Base-by-base conservation (phyloP, 2,797 vertebrate genomes). In the Cephalopachus bancanus region DNA sequence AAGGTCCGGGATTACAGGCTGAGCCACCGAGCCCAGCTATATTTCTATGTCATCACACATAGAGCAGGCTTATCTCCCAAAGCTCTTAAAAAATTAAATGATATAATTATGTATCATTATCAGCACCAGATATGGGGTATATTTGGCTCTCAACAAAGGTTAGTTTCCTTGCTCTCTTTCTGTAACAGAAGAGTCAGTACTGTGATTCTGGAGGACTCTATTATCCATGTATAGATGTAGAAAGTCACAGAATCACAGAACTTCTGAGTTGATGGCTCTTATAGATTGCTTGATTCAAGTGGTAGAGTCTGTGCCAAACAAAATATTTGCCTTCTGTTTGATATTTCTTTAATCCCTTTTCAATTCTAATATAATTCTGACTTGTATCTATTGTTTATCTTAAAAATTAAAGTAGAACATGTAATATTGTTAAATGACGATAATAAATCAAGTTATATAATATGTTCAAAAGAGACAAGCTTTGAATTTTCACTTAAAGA, bases 81-180 rank as follows among this genome's bases (percentile, higher is more conserved):
- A 67, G n/a, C 67, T 88, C 60, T 92, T 95, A n/a, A 85, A 87
- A 79, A 94, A 57, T 5, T 49, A 85, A 85, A 85, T 75, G 22
- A 95, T 16, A 28, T 81, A 76, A 33, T 64, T 75, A 69, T 44
- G 7, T 53, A 65, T 71, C 55, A 85, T 79, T 83, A 72, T 60
- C 64, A 81, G 30, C 19, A 84, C 17, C 79, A 75, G 53, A 75
- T 89, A 30, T 37, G 16, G 15, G 9, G 10, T 71, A 9, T 28
- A 81, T 53, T 19, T 10, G 30, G 24, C 53, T 97, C 60, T 81
- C 44, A 92, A 85, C 69, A 92, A 67, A 72, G 44, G 44, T 85
- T 79, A 60, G 26, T 74, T 93, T 80, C 24, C 33, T 89, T 69
- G 22, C 8, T 89, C 49, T 17, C 10, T 94, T 81, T 76, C 87